A percentile compares a stretch with the other conserved stretches of the same genome.
Evolutionary conservation across 2,797 vertebrate genomes (phyloP).

Genomic region (Molossus molossus): DNA sequence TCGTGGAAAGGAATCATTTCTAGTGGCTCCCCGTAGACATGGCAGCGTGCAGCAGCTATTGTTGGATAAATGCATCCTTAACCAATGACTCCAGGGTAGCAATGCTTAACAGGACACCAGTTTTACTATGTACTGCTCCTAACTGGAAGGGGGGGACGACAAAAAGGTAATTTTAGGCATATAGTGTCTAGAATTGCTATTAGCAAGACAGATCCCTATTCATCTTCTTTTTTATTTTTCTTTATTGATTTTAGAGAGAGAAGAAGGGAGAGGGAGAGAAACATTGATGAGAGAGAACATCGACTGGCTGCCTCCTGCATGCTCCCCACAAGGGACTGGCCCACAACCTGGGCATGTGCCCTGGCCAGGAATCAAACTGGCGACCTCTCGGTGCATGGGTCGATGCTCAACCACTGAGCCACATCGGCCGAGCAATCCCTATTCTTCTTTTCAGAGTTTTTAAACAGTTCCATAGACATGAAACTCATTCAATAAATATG

Average conservation of each 20-base stretch:
- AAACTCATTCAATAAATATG: neutral
- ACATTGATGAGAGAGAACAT: too few relatives aligned
- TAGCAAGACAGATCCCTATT: neutral
- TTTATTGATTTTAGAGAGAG: too few relatives aligned
- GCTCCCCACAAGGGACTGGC: too few relatives aligned
- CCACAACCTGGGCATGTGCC: too few relatives aligned
- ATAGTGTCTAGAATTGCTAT: neutral
- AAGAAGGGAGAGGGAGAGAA: too few relatives aligned
- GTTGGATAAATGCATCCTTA: neutral
- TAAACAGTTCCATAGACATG: neutral
- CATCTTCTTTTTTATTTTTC: neutral
- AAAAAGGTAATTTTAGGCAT: neutral
- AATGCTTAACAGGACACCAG: neutral
- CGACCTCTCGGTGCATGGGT: too few relatives aligned
- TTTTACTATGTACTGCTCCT: neutral
- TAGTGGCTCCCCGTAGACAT: neutral
- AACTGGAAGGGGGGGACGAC: too few relatives aligned
- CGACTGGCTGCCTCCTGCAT: too few relatives aligned
- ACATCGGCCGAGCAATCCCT: neutral
- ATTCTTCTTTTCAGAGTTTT: conserved; percentile 39
- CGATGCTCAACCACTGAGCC: too few relatives aligned
- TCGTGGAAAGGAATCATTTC: neutral
- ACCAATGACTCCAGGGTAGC: neutral
- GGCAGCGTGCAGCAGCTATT: neutral
- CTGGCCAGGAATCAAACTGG: too few relatives aligned